Conservation (phyloP, 2,888 invertebrate species). For the Darwinula stevensoni region DNA sequence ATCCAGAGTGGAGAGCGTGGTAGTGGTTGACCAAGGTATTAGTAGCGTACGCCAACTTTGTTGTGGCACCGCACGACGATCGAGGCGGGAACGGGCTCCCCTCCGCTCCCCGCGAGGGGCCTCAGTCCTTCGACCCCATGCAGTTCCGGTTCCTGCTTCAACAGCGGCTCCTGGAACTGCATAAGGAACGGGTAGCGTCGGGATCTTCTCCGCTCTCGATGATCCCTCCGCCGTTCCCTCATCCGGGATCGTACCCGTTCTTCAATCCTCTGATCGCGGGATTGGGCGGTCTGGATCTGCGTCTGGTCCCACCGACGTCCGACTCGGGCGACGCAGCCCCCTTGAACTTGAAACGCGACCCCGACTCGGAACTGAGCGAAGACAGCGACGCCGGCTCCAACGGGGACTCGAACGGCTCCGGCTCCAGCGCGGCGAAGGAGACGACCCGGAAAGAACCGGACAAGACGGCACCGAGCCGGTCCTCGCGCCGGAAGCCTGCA, state of each 20-base stretch:
- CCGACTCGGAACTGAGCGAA: too few species aligned
- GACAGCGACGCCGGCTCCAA: slow-evolving; percentile 15
- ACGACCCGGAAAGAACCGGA: slow-evolving; percentile 10
- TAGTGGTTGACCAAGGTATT: too few species aligned
- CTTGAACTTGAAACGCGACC: slow-evolving; percentile 32
- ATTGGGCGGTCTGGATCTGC: too few species aligned
- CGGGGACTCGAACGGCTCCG: slow-evolving; percentile 7
- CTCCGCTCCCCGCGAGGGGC: not conserved
- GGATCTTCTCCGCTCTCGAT: slow-evolving; percentile 7
- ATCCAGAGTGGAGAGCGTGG: too few species aligned
- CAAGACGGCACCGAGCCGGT: slow-evolving; percentile 26
- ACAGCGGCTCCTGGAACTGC: slow-evolving; percentile 58
- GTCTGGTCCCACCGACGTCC: too few species aligned
- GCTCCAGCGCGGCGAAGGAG: slow-evolving; percentile 1
- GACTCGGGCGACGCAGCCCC: too few species aligned
- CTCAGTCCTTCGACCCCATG: slow-evolving; percentile 41
- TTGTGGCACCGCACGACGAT: not conserved
- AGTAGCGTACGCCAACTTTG: too few species aligned
- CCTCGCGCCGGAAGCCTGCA: slow-evolving; percentile 62
- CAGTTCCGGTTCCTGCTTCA: slow-evolving; percentile 64
- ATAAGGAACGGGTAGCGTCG: slow-evolving; percentile 27
- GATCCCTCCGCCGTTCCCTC: slow-evolving; percentile 29
- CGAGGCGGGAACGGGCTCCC: not conserved
- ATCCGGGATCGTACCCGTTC: slow-evolving; percentile 32
- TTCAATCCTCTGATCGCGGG: slow-evolving; percentile 28